Evolutionary conservation across 2,888 invertebrate species (phyloP).

Genomic region (Drosophila birchii): DNA sequence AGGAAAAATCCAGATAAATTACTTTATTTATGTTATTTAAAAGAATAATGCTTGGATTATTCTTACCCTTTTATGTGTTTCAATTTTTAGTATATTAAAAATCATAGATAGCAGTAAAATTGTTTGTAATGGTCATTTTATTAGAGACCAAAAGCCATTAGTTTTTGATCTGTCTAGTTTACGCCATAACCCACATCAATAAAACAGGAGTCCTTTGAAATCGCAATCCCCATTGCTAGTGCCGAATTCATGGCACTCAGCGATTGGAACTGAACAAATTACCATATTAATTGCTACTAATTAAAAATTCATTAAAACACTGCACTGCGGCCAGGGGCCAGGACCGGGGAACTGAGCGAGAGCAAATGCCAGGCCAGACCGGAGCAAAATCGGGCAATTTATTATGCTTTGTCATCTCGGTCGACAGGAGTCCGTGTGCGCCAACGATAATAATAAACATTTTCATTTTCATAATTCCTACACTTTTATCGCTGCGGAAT

Average conservation of each 20-base stretch:
- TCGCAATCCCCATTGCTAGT: constrained; percentile 4
- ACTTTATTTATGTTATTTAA: not conserved
- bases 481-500: constrained; percentile 63
- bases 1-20: not conserved
- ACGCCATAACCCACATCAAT: not conserved
- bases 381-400: constrained; percentile 55
- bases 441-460: constrained; percentile 79
- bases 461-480: constrained; percentile 70
- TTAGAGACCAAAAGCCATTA: not conserved
- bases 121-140: not conserved
- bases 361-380: constrained; percentile 39
- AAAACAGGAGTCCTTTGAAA: not conserved
- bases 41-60: not conserved
- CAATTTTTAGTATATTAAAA: not conserved
- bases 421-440: constrained; percentile 62
- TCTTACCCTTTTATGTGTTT: not conserved
- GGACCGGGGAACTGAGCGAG: constrained; percentile 17
- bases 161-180: constrained; percentile 3
- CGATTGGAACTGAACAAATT: constrained; percentile 71
- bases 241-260: constrained; percentile 20
- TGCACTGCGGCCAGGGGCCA: constrained; percentile 36
- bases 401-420: constrained; percentile 80
- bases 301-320: constrained; percentile 80
- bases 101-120: not conserved
- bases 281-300: constrained; percentile 82